Evolutionary conservation across 2,797 vertebrate species (phyloP).

Genomic region (Graptemys geographica): DNA sequence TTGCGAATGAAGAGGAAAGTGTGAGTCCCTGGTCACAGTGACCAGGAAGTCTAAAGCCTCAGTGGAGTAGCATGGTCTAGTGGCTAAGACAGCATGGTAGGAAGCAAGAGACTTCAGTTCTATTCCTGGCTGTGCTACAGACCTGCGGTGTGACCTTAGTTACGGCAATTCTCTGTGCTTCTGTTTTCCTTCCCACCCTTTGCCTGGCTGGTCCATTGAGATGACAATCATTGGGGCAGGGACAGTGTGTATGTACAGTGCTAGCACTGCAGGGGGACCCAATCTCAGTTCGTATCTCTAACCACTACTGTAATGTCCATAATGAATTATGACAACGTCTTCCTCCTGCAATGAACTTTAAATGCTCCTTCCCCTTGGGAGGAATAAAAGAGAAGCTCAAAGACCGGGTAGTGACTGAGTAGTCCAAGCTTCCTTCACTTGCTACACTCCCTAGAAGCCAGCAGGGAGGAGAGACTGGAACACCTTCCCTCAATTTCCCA

Average conservation of each 20-base stretch:
- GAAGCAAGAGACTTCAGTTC: background rate
- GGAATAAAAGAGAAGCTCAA: no score
- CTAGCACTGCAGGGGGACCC: no score
- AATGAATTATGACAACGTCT: no score
- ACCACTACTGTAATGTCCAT: no score
- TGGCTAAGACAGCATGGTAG: background rate
- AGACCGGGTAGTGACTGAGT: no score
- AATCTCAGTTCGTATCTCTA: no score
- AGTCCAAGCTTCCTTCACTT: no score
- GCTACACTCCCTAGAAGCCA: background rate
- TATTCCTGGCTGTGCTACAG: background rate
- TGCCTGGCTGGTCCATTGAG: background rate
- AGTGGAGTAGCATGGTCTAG: background rate
- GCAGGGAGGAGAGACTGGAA: background rate
- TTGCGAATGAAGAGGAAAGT: background rate
- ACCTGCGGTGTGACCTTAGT: background rate
- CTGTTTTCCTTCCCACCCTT: background rate
- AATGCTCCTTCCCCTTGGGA: no score
- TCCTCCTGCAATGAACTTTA: no score
- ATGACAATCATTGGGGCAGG: background rate
- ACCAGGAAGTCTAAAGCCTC: no score
- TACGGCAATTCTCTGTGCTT: background rate
- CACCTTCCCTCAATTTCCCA: background rate
- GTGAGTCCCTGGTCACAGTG: background rate
- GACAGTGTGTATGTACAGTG: background rate